phyloP scores from a whole-genome alignment of 2,113 vertebrate genomes.

The Xyrauchen texanus region DNA sequence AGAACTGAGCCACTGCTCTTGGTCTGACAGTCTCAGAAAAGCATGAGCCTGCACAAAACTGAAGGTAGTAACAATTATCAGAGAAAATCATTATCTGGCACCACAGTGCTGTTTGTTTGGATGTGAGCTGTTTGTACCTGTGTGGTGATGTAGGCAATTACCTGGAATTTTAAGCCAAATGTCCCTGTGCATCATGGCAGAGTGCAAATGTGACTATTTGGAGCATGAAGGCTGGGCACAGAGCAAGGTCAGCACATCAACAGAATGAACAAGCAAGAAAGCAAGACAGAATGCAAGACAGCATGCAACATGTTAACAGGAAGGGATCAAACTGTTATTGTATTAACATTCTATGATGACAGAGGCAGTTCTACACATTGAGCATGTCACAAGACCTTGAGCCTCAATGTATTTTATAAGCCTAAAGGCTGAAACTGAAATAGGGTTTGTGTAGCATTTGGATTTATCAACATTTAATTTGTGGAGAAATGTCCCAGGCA shows the following conservation, averaged over 20 bases:
- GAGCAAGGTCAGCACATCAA: background rate
- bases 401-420: background rate
- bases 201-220: background rate
- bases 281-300: conserved; percentile 1
- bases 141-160: conserved; percentile 1
- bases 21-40: conserved; percentile 5
- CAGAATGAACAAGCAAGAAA: background rate
- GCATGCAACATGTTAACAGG: conserved; percentile 20
- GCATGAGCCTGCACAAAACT: background rate
- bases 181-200: background rate
- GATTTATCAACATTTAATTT: conserved; percentile 14
- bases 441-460: background rate
- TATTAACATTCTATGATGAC: conserved; percentile 10
- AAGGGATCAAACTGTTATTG: conserved; percentile 20
- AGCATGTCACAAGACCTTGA: conserved; percentile 4
- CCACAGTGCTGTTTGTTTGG: conserved; percentile 22
- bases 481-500: conserved; percentile 7
- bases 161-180: background rate
- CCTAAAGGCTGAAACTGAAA: conserved; percentile 2
- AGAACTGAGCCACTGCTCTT: conserved; percentile 11
- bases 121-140: conserved; percentile 19
- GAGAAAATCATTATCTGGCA: conserved; percentile 11
- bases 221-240: background rate
- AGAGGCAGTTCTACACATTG: conserved; percentile 9
- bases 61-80: no score